phyloP scores from a whole-genome alignment of 2,888 invertebrate species.

The Glaucopsyche alexis region DNA sequence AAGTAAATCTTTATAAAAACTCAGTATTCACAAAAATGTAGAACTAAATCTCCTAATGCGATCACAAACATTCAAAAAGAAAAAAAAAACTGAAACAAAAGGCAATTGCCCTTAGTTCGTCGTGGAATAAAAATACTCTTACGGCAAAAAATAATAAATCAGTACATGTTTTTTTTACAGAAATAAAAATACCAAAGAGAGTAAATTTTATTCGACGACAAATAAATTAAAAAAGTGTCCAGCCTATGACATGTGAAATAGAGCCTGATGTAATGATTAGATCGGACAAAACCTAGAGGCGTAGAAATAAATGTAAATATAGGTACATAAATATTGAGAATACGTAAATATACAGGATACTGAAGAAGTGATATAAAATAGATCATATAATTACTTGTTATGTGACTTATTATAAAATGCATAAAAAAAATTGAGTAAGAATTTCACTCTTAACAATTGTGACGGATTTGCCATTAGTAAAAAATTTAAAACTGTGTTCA shows the following conservation, averaged over 20 bases:
- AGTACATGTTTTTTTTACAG: not conserved
- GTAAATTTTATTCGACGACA: constrained; percentile 49
- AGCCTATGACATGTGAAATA: constrained; percentile 52
- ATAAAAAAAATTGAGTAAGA: constrained; percentile 50
- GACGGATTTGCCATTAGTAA: constrained; percentile 77
- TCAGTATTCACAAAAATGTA: constrained; percentile 61
- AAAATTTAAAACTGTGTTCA: constrained; percentile 56
- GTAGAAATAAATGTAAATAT: constrained; percentile 49
- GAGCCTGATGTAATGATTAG: constrained; percentile 49
- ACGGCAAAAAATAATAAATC: not conserved
- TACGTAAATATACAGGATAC: constrained; percentile 45
- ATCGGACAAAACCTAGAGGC: constrained; percentile 52
- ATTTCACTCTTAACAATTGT: constrained; percentile 75
- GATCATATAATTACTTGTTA: constrained; percentile 45
- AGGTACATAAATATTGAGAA: constrained; percentile 45
- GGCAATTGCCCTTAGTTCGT: constrained; percentile 56
- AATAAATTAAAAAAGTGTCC: constrained; percentile 49
- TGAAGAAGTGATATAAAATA: constrained; percentile 48
- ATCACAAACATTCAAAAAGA: constrained; percentile 67
- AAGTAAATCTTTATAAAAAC: constrained; percentile 58
- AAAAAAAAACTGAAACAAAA: constrained; percentile 59
- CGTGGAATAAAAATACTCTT: constrained; percentile 43
- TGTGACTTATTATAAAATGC: constrained; percentile 52
- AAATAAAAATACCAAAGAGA: not conserved
- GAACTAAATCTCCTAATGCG: constrained; percentile 59